Percentiles rank a stretch among this genome's conserved stretches.
phyloP scores from a whole-genome alignment of 2,113 vertebrate species.

The Benitochromis conjunctus region DNA sequence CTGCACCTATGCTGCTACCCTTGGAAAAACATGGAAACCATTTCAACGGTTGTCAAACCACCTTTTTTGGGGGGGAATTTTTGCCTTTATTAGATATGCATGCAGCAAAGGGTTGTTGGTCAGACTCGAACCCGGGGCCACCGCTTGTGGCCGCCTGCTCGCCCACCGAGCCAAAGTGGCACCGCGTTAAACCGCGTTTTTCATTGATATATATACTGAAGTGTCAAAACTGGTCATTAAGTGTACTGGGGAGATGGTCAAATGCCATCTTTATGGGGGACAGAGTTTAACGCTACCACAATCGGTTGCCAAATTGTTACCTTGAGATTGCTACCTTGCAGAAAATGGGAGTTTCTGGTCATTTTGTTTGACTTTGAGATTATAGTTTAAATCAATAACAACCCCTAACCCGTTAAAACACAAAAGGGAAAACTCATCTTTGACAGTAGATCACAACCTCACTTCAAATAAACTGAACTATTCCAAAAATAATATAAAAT shows the following conservation, averaged over 20 bases:
- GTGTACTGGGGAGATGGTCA: too few species aligned
- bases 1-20: too few species aligned
- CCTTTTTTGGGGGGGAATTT: too few species aligned
- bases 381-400: background rate
- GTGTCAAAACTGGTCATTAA: too few species aligned
- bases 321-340: background rate
- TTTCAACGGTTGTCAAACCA: too few species aligned
- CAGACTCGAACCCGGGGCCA: background rate
- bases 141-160: background rate
- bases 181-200: accelerated
- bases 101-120: too few species aligned
- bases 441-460: background rate
- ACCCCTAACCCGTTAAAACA: background rate
- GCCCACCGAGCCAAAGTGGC: background rate
- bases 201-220: too few species aligned
- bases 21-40: too few species aligned
- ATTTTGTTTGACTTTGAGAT: background rate
- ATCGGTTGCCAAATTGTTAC: too few species aligned
- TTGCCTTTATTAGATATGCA: too few species aligned
- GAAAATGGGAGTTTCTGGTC: background rate
- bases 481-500: background rate
- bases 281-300: too few species aligned
- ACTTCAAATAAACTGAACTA: background rate
- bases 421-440: background rate
- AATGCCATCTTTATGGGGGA: too few species aligned